Percentiles rank a stretch among this genome's conserved stretches.
These are phyloP conservation scores for Polia nebulosa DNA, from an alignment of 2,888 invertebrate genomes.

Conservation along the genomic window DNA sequence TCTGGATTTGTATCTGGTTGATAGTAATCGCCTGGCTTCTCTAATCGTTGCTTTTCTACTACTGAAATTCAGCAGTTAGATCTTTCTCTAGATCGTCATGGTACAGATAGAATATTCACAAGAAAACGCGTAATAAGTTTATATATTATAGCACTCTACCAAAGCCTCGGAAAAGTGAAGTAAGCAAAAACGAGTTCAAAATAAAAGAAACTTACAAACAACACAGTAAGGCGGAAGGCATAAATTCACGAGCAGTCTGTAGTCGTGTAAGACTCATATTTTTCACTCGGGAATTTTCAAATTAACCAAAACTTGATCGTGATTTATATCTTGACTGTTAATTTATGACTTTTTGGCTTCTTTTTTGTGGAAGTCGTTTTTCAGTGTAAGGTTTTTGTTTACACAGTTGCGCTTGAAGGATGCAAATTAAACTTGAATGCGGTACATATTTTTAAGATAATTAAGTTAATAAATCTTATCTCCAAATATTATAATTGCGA, in stretches of 20 bases:
- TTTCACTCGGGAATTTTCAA: conserved; percentile 30
- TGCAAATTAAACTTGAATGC: not conserved
- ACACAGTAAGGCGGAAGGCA: conserved; percentile 23
- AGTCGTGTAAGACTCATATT: conserved; percentile 31
- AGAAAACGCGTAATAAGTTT: not conserved
- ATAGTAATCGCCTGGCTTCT: too few species aligned
- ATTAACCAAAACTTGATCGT: conserved; percentile 47
- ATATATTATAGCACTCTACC: too few species aligned
- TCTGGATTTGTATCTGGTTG: too few species aligned
- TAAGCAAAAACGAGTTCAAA: conserved; percentile 3
- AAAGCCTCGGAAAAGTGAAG: not conserved
- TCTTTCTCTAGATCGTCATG: too few species aligned
- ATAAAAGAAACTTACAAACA: conserved; percentile 22
- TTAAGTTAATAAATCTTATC: too few species aligned
- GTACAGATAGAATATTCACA: not conserved
- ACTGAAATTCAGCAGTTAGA: too few species aligned
- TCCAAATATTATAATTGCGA: too few species aligned
- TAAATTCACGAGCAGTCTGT: conserved; percentile 37
- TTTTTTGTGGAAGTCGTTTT: not conserved
- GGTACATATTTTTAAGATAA: not conserved
- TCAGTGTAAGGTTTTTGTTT: not conserved
- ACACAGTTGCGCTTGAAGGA: not conserved
- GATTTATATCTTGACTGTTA: conserved; percentile 37
- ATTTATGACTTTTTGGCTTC: conserved; percentile 32
- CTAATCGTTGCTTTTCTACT: too few species aligned